Evolutionary conservation across 2,113 vertebrate genomes (phyloP), one percentile per base, ranked within the genome.

Genomic region (Triplophysa rosa): DNA sequence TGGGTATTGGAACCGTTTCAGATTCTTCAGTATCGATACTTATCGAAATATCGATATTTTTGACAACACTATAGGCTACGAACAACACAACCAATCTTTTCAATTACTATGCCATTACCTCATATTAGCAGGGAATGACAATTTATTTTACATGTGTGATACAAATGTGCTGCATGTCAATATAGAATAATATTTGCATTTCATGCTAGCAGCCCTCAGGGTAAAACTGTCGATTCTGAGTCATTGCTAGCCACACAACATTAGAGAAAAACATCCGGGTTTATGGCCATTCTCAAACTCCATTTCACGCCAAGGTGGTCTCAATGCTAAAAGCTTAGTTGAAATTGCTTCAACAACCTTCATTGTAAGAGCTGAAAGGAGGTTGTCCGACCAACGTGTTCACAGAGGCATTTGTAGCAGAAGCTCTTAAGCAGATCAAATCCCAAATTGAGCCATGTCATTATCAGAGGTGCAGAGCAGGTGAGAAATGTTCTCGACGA

Each of bases 291-390:
- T 74, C 58, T 14, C 59, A 49, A 75, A 75, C 40, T 75, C 23
- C 40, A 75, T 75, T 75, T 75, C 59, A 75, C 17, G 40, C 59
- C 37, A 75, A 47, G 59, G 40, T 63, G 40, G 24, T 49, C 42
- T 61, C 40, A 45, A 75, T 16, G 59, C 72, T 47, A 16, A 75
- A 2, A 47, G 59, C 40, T 63, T 74, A 61, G 71, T 11, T 62
- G 9, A 74, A 74, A 74, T 74, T 45, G 71, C 33, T 45, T 74
- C n/a, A 74, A 45, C 71, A 74, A 74, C 56, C 56, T 62, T 75
- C 59, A 49, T 13, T 49, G 59, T 63, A 40, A 26, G 11, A 16
- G 16, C 72, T 75, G 37, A 47, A 74, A 74, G 37, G 21, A 45
- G 16, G 26, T 4, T n/a, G 72, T 73, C 70, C 11, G 12, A 42